Base-by-base conservation (phyloP, 2,888 invertebrate genomes). In the Limenitis camilla region DNA sequence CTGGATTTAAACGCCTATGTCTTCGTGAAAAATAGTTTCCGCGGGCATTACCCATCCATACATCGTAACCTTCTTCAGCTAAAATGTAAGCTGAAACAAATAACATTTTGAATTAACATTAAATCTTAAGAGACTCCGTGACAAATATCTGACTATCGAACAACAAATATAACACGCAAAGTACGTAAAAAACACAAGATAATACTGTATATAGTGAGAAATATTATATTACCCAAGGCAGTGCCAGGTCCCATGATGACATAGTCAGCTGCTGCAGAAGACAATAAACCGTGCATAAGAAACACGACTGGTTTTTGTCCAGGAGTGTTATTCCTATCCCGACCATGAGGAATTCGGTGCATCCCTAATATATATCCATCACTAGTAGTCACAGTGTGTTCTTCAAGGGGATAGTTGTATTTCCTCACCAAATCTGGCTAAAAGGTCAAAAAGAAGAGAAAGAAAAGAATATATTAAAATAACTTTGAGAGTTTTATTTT, bases 41-140 rank as follows among this genome's bases (percentile, higher is more conserved):
- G 5, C 96, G 90, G 9, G 90, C 90, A 69, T 96, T 96, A 0
- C 93, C 92, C 81, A 96, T 78, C 96, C 96, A 96, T 0, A 93
- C 92, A 59, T 93, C 93, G 62, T 89, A 93, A 9, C 92, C 92
- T 63, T 84, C 80, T 63, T 93, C 92, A 3, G 91, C 90, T 5
- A 93, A 74, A n/a, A 89, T 68, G 63, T 88, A 88, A 19, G 66
- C 88, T 88, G 62, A 30, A 64, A 71, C 52, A 59, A 35, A 49
- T 32, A 29, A 33, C 33, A 55, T 46, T 19, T 19, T 2, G 3
- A 3, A 19, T 19, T 19, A 2, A 19, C 19, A 19, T 19, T 3
- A 19, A 19, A 19, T 19, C 19, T 19, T 19, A 19, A 19, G 2
- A 1, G 19, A 19, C 19, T 2, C 19, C 19, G 19, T 19, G 19